Evolutionary conservation across 2,888 invertebrate genomes (phyloP).

Genomic region (Mythimna loreyi): DNA sequence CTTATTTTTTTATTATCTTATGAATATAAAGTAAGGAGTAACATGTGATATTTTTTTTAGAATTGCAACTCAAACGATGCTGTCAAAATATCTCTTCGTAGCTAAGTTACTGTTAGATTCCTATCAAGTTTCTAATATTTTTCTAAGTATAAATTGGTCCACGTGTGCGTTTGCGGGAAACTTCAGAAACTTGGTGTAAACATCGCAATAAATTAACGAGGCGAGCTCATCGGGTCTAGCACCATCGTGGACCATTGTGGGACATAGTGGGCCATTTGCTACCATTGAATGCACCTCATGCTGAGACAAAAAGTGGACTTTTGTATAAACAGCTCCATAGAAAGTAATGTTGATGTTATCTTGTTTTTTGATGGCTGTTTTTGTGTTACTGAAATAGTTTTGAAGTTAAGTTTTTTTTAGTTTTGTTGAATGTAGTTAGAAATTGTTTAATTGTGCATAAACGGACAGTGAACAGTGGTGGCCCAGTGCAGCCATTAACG

Average conservation of each 20-base stretch:
- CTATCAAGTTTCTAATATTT: slow-evolving; percentile 31
- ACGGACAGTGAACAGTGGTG: neutral
- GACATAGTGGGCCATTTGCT: slow-evolving; percentile 51
- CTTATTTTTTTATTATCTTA: slow-evolving; percentile 51
- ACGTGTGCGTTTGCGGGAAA: slow-evolving; percentile 35
- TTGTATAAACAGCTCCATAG: neutral
- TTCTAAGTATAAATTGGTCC: slow-evolving; percentile 36
- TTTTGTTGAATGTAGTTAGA: neutral
- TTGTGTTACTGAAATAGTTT: neutral
- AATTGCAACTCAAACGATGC: slow-evolving; percentile 9
- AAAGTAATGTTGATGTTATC: slow-evolving; percentile 16
- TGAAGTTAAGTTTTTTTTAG: neutral
- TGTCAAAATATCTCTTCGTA: neutral
- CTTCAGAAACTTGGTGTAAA: slow-evolving; percentile 54
- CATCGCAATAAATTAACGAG: slow-evolving; percentile 58
- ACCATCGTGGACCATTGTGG: slow-evolving; percentile 43
- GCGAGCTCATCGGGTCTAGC: slow-evolving; percentile 44
- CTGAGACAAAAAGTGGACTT: slow-evolving; percentile 34
- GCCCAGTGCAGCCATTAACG: too few species aligned
- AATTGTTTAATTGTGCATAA: neutral
- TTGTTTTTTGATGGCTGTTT: slow-evolving; percentile 5
- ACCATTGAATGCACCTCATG: slow-evolving; percentile 56
- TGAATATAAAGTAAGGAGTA: slow-evolving; percentile 31
- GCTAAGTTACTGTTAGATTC: neutral
- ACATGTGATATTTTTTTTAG: slow-evolving; percentile 1